A percentile compares a stretch with the other conserved stretches of the same genome.
Conservation (phyloP, 2,888 invertebrate genomes). For the Morpho deidamia region DNA sequence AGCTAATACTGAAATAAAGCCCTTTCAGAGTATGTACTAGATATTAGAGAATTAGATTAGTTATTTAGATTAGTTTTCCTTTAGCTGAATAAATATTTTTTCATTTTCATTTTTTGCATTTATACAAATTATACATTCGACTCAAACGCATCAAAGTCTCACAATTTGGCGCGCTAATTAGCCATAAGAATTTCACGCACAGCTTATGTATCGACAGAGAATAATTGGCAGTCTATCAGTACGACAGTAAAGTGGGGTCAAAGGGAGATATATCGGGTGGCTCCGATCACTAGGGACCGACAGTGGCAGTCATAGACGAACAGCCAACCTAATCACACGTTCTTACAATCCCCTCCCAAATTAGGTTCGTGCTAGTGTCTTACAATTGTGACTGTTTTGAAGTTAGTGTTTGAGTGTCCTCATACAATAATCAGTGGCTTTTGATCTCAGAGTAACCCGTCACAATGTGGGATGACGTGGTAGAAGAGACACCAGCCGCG, state of each 20-base stretch:
- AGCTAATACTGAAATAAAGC: too few relatives aligned
- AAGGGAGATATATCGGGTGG: constrained; percentile 72
- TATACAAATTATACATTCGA: constrained; percentile 19
- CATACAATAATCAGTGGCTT: constrained; percentile 40
- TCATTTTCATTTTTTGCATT: too few relatives aligned
- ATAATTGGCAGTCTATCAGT: constrained; percentile 65
- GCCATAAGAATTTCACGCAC: constrained; percentile 57
- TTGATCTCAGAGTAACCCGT: constrained; percentile 56
- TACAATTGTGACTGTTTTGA: constrained; percentile 16
- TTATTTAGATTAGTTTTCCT: too few relatives aligned
- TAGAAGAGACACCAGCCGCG: constrained; percentile 59
- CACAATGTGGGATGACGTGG: constrained; percentile 78
- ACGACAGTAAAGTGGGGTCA: constrained; percentile 71
- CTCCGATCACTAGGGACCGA: constrained; percentile 49
- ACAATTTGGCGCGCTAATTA: constrained; percentile 60
- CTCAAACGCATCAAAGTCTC: constrained; percentile 31
- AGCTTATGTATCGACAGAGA: constrained; percentile 71
- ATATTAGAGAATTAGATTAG: too few relatives aligned
- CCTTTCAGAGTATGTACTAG: too few relatives aligned
- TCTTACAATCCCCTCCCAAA: constrained; percentile 52
- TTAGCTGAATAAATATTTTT: too few relatives aligned
- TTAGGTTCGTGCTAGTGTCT: constrained; percentile 57
- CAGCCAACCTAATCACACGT: constrained; percentile 68
- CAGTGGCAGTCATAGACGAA: constrained; percentile 63
- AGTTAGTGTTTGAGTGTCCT: constrained; percentile 1